Base-by-base conservation (phyloP, 2,888 invertebrate genomes). In the Anthophora plumipes region DNA sequence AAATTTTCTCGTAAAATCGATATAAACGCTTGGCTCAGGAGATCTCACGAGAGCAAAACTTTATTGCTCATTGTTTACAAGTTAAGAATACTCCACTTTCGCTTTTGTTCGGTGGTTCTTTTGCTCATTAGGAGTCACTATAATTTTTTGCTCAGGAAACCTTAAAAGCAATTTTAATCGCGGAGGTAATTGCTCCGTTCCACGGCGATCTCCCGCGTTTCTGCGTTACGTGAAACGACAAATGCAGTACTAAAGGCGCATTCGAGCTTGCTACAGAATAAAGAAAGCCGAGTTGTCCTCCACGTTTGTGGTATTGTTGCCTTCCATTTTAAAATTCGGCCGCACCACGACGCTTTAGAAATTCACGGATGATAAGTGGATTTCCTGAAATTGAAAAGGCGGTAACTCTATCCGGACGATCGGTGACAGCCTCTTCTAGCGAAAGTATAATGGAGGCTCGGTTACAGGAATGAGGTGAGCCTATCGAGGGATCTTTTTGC, bases 1-100 rank as follows among this genome's bases (percentile, higher is more conserved):
- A 3, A 8, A 7, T 12, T 55, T 14, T 2, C 20, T 5, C 22
- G 3, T 22, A 0, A 12, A 11, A 54, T 17, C 3, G 17, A n/a
- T n/a, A n/a, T 17, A 55, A 55, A 17, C 55, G 31, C 5, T 55
- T 14, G 55, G n/a, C n/a, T 7, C 6, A 5, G 22, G 52, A 20
- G 20, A 43, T n/a, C 43, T 71, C n/a, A 69, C 43, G 59, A 52
- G 25, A 72, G 48, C 20, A 72, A 75, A 63, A 41, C 73, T 22
- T 57, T 46, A 20, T 37, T 14, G 8, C 12, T 41, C 48, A 55
- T 61, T 71, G 54, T 61, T 39, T 48, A 63, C 37, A 31, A 54
- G 39, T 31, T 48, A 25, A 68, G 20, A 63, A 12, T 7, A 12
- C 12, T 55, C 1, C 12, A 39, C 73, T 76, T 72, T 75, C 75